Base-by-base conservation (phyloP, 2,888 invertebrate genomes). In the Ditylenchus weischeri region DNA sequence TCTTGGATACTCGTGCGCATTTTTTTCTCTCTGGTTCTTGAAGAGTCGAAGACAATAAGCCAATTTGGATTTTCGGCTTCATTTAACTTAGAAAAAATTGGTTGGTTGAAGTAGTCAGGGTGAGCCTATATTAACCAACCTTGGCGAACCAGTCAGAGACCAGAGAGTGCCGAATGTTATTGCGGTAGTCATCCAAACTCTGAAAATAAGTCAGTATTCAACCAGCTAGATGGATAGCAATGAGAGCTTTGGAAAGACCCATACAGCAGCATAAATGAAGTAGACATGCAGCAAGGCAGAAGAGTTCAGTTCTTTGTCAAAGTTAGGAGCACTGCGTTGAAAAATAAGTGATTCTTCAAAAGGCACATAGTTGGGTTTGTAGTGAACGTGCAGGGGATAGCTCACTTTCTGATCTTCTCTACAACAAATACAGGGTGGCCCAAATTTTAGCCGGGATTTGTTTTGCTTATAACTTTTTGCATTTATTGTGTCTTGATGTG, bases 71-170 rank as follows among this genome's bases (percentile, higher is more conserved):
- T 57, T 59, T 69, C 64, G 15, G 66, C 69, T 19, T 68, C 65
- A 23, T 69, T 73, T 57, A 74, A 35, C 60, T 43, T 13, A 8
- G n/a, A n/a, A 43, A 43, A 43, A 43, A 43, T 43, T 3, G 43
- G 11, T 43, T 43, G 43, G 15, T 2, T 43, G 1, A 43, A 15
- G 11, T 43, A 13, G 1, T 8, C 8, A 43, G 1, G 43, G 43
- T 8, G 43, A 43, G 15, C 15, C 1, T 13, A 43, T 43, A 43
- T 29, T 29, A 5, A 29, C 11, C 43, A 43, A 43, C 43, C 43
- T 68, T 72, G 6, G 79, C 75, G 65, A 81, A 81, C 81, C 81
- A 81, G 72, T 81, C 81, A 13, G 76, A 75, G 15, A 82, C 75
- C 54, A 75, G 73, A 57, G 79, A 79, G 43, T 43, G 43, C 1